These are phyloP conservation scores for Denticeps clupeoides DNA, from an alignment of 2,797 vertebrate genomes.

Conservation along the genomic window DNA sequence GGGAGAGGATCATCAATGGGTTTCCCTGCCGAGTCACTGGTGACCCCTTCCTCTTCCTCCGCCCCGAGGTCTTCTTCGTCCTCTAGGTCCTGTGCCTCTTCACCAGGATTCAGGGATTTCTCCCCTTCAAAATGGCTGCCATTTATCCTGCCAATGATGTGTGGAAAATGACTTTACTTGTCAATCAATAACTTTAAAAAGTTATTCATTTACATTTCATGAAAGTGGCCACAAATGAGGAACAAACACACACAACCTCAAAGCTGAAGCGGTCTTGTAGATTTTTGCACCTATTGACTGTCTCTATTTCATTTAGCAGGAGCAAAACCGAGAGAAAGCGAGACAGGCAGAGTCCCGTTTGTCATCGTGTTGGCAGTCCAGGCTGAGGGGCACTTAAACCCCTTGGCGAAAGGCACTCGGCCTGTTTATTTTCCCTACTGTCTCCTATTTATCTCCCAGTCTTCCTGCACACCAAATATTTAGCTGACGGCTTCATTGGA, in stretches of 20 bases:
- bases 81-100: conserved; percentile 73
- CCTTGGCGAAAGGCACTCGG: conserved; percentile 16
- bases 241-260: conserved; percentile 6
- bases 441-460: conserved; percentile 35
- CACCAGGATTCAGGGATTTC: conserved; percentile 68
- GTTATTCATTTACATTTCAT: conserved; percentile 9
- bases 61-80: conserved; percentile 81
- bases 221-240: conserved; percentile 6
- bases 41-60: conserved; percentile 79
- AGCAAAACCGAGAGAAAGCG: conserved; percentile 11
- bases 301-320: too few relatives aligned
- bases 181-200: conserved; percentile 5
- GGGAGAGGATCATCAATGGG: conserved; percentile 53
- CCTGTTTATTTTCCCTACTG: conserved; percentile 62
- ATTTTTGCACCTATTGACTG: too few relatives aligned
- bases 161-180: too few relatives aligned
- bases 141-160: conserved; percentile 67
- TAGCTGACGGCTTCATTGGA: conserved; percentile 67
- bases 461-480: conserved; percentile 71
- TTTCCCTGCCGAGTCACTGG: conserved; percentile 59
- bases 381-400: background rate
- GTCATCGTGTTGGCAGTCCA: conserved; percentile 43
- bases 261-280: too few relatives aligned
- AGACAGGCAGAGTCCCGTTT: conserved; percentile 46
- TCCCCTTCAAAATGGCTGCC: conserved; percentile 79